These are phyloP conservation scores for Wasmannia auropunctata DNA, from an alignment of 1,140 invertebrate genomes.

Conservation along the genomic window DNA sequence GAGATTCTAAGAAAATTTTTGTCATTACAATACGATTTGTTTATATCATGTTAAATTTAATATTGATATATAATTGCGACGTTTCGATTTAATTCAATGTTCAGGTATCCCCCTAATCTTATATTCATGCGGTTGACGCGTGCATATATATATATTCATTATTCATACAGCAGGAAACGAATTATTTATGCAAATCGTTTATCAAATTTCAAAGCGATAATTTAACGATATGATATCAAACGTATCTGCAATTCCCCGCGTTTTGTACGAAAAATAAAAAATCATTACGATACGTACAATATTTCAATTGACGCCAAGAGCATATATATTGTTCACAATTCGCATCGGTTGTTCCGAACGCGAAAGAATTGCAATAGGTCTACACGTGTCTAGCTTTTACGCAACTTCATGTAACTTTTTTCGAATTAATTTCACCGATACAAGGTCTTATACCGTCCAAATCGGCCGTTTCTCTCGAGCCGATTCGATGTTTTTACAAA, in stretches of 20 bases:
- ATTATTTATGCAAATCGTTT: background rate
- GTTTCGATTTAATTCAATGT: background rate
- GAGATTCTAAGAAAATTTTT: no score
- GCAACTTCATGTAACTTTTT: background rate
- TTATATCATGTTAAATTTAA: background rate
- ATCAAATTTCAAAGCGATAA: background rate
- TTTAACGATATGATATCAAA: background rate
- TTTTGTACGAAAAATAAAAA: background rate
- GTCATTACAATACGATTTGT: background rate
- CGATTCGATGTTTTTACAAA: slow-evolving; percentile 33
- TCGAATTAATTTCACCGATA: background rate
- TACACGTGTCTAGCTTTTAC: background rate
- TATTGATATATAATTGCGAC: background rate
- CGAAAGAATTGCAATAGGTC: background rate
- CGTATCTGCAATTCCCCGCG: no score
- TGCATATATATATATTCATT: no score
- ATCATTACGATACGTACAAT: background rate
- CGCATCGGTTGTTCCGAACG: background rate
- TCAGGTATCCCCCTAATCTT: background rate
- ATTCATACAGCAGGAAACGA: background rate
- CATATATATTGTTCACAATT: no score
- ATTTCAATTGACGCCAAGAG: no score
- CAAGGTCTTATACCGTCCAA: background rate
- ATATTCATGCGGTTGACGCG: no score
- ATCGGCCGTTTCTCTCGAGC: background rate